These are phyloP conservation scores for Sepiola atlantica DNA, from an alignment of 2,888 invertebrate species.

Conservation along the genomic window DNA sequence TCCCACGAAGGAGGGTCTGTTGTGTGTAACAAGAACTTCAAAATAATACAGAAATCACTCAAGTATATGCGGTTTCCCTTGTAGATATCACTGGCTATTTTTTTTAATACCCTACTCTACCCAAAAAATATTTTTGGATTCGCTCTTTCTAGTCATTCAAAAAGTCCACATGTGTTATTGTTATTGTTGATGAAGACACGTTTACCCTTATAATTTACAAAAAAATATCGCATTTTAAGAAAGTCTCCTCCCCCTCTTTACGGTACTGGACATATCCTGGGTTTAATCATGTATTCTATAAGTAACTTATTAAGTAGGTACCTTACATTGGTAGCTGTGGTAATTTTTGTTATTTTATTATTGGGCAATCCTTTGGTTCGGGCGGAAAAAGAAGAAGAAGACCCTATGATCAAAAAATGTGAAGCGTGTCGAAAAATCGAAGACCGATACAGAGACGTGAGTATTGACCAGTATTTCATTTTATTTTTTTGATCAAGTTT, in stretches of 20 bases:
- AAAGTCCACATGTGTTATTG: background rate
- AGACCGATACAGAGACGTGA: slow-evolving; percentile 3
- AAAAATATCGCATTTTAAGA: background rate
- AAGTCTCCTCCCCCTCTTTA: background rate
- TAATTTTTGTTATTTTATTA: slow-evolving; percentile 1
- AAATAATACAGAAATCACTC: background rate
- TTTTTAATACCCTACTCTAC: background rate
- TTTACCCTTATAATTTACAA: background rate
- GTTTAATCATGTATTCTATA: background rate
- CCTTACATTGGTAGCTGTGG: background rate
- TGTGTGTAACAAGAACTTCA: background rate
- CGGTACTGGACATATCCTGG: background rate
- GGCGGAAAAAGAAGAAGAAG: background rate
- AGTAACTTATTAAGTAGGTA: slow-evolving; percentile 1
- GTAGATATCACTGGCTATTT: background rate
- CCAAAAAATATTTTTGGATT: background rate
- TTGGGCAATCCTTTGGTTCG: background rate
- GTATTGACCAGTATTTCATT: background rate
- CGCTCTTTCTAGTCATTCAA: background rate
- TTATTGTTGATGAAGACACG: background rate
- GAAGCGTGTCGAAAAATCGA: slow-evolving; percentile 23
- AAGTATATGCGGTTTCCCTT: background rate
- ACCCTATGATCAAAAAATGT: slow-evolving; percentile 35
- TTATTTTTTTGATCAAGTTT: background rate
- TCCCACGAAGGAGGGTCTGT: background rate